These are phyloP conservation scores for Labeo catla DNA, from an alignment of 2,113 vertebrate species.

Conservation along the genomic window DNA sequence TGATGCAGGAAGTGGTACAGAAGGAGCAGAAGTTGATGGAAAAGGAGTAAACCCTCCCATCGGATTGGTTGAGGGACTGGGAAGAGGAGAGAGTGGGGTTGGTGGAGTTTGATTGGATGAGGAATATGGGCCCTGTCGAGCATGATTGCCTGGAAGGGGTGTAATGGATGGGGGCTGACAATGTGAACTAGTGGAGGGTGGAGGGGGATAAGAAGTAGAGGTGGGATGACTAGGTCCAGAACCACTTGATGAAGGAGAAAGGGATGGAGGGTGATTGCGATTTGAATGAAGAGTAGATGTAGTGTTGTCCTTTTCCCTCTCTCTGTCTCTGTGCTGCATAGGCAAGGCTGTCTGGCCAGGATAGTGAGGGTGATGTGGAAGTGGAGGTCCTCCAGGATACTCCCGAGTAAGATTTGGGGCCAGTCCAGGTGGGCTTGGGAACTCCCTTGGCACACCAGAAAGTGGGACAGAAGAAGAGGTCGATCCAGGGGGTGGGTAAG, in stretches of 20 bases:
- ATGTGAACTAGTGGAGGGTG: constrained; percentile 66
- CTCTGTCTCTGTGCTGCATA: constrained; percentile 61
- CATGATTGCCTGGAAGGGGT: constrained; percentile 75
- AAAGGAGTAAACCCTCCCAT: constrained; percentile 75
- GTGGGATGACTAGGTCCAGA: constrained; percentile 68
- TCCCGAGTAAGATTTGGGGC: constrained; percentile 74
- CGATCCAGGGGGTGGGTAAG: constrained; percentile 41
- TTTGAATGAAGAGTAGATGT: constrained; percentile 72
- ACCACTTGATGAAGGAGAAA: constrained; percentile 74
- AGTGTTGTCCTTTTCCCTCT: constrained; percentile 58
- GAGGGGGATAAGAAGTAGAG: constrained; percentile 67
- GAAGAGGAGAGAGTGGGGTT: constrained; percentile 75
- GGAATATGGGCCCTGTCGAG: constrained; percentile 73
- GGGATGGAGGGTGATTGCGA: constrained; percentile 73
- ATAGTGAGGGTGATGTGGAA: constrained; percentile 71
- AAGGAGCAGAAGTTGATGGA: constrained; percentile 69
- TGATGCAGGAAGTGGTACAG: constrained; percentile 68
- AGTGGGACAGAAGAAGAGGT: constrained; percentile 67
- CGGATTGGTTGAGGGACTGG: constrained; percentile 79
- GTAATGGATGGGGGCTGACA: constrained; percentile 69
- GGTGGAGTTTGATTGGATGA: constrained; percentile 76
- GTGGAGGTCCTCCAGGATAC: constrained; percentile 69
- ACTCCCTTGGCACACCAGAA: constrained; percentile 68
- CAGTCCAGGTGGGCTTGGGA: constrained; percentile 74
- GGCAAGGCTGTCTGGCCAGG: constrained; percentile 57